Evolutionary conservation across 2,888 invertebrate genomes (phyloP), one percentile per base, ranked within the genome.

Genomic region (Aporophyla lueneburgensis): DNA sequence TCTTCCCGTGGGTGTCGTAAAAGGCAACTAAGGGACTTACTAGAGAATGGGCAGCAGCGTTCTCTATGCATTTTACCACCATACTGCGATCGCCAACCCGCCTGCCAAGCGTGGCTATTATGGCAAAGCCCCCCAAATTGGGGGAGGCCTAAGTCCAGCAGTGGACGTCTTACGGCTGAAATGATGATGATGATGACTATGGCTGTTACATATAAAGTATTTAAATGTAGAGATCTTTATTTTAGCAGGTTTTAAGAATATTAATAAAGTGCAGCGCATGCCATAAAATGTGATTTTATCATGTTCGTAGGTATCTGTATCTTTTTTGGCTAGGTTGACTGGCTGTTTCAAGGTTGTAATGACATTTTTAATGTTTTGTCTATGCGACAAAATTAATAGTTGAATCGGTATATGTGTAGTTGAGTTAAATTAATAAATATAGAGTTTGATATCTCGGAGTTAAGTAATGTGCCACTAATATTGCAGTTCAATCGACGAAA

Each of bases 241-340:
- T 7, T 54, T 49, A 40, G 40, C 72, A 71, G 54, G 80, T 62
- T 24, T 54, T 62, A 10, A 14, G 7, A 71, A 71, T 53, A 21
- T 14, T 73, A n/a, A 46, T 77, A 0, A 58, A 66, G 14, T 53
- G 53, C 24, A 53, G 33, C 46, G 33, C 21, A 46, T 78, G 6
- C 53, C 16, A 43, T 76, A 53, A 33, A 76, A 66, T 43, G n/a
- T 76, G 27, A 16, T 58, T 43, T 56, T 58, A 19, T 58, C 21
- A 51, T 33, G 19, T 66, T 33, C 7, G 7, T 33, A 33, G 33
- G 33, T 19, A 33, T 40, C 49, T 27, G 19, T 7, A 59, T 43
- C 6, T 0, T 51, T 33, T 76, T 54, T 54, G 10, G 3, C 21
- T 43, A 69, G 3, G 5, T 51, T 51, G 21, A 10, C 54, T 21